A percentile compares a stretch with the other conserved stretches of the same genome.
These are phyloP conservation scores for Clarias platycephalus DNA, from an alignment of 2,797 vertebrate genomes.

Conservation along the genomic window DNA sequence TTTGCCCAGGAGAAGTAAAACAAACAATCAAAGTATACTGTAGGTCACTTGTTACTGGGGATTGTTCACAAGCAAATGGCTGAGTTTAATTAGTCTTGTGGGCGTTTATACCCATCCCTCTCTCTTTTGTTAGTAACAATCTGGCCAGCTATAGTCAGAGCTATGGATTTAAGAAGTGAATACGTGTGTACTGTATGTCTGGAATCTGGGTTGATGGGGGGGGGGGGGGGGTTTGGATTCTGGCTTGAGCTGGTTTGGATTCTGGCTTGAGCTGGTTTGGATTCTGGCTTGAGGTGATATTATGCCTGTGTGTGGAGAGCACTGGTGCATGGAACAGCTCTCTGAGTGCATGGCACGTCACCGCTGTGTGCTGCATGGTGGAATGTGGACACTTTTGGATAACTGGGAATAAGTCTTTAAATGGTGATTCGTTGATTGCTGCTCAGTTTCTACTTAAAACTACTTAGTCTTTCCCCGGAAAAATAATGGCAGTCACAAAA, in stretches of 20 bases:
- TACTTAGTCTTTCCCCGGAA: neutral
- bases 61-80: too few species aligned
- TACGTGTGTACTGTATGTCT: neutral
- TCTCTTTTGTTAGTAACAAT: neutral
- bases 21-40: neutral
- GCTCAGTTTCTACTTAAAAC: too few species aligned
- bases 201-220: neutral
- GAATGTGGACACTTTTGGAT: conserved; percentile 2
- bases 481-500: neutral
- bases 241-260: too few species aligned
- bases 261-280: neutral
- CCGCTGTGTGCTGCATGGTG: conserved; percentile 38
- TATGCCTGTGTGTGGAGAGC: conserved; percentile 38
- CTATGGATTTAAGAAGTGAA: neutral
- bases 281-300: neutral
- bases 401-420: neutral
- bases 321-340: conserved; percentile 41
- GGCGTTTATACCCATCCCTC: neutral
- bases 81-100: neutral
- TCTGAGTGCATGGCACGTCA: conserved; percentile 29
- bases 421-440: neutral
- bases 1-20: neutral
- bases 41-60: neutral
- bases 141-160: neutral
- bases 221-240: neutral